These are phyloP conservation scores for Drosophila neotestacea DNA, from an alignment of 2,888 invertebrate genomes.

Conservation along the genomic window DNA sequence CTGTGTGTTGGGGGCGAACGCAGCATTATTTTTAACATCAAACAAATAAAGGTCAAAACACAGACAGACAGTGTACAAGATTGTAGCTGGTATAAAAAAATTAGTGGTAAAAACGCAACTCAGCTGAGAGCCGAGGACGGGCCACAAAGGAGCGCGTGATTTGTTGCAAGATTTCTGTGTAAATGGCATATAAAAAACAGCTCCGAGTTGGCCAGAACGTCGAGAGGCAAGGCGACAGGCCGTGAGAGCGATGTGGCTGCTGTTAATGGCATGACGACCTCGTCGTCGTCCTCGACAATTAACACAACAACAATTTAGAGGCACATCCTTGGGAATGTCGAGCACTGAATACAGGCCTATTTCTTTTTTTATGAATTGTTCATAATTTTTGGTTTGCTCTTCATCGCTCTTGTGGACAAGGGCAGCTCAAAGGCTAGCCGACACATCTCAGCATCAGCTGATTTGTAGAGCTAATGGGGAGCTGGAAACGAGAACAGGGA, in stretches of 20 bases:
- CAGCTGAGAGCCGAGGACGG: slow-evolving; percentile 30
- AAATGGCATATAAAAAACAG: slow-evolving; percentile 76
- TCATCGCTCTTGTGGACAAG: slow-evolving; percentile 44
- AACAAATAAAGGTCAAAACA: slow-evolving; percentile 76
- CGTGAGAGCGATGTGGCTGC: slow-evolving; percentile 69
- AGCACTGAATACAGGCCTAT: slow-evolving; percentile 58
- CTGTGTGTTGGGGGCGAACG: slow-evolving; percentile 25
- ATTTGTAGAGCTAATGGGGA: slow-evolving; percentile 46
- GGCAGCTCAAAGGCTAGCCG: slow-evolving; percentile 58
- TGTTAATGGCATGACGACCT: slow-evolving; percentile 65
- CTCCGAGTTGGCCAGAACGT: slow-evolving; percentile 13
- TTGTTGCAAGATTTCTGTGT: slow-evolving; percentile 79
- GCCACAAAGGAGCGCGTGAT: slow-evolving; percentile 72
- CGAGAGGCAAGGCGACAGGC: slow-evolving; percentile 52
- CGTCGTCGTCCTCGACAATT: slow-evolving; percentile 58
- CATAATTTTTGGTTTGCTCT: slow-evolving; percentile 55
- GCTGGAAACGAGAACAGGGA: slow-evolving; percentile 2
- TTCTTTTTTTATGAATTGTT: slow-evolving; percentile 70
- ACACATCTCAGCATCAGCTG: slow-evolving; percentile 64
- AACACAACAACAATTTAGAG: slow-evolving; percentile 69
- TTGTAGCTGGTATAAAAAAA: slow-evolving; percentile 23
- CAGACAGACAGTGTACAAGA: slow-evolving; percentile 20
- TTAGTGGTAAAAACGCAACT: slow-evolving; percentile 61
- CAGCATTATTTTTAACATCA: slow-evolving; percentile 68
- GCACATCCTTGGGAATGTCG: slow-evolving; percentile 74